These are phyloP conservation scores for Pilophorus perplexus DNA, from an alignment of 2,888 invertebrate species.

Conservation along the genomic window DNA sequence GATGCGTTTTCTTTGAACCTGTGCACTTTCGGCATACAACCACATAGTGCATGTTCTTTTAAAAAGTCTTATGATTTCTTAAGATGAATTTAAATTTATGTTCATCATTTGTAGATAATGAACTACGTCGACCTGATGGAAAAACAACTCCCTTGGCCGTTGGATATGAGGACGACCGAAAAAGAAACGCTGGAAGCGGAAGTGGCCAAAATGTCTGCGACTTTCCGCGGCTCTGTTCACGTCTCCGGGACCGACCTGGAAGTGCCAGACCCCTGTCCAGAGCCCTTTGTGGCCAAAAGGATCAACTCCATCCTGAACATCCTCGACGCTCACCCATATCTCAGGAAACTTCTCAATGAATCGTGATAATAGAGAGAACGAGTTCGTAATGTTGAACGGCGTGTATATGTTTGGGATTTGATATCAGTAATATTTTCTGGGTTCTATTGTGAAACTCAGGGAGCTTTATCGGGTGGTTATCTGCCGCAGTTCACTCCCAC, in stretches of 20 bases:
- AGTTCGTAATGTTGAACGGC: no score
- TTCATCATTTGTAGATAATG: no score
- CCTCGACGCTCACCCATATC: slow-evolving; percentile 28
- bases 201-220: not conserved
- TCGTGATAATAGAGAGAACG: not conserved
- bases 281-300: slow-evolving; percentile 22
- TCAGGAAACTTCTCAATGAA: slow-evolving; percentile 1
- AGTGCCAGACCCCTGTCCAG: slow-evolving; percentile 10
- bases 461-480: no score
- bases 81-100: no score
- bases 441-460: no score
- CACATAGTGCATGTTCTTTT: no score
- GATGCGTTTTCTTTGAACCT: no score
- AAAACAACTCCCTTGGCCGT: not conserved
- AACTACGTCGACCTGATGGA: slow-evolving; percentile 18
- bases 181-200: slow-evolving; percentile 9
- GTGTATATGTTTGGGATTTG: no score
- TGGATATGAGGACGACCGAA: not conserved
- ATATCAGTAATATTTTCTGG: no score
- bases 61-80: no score
- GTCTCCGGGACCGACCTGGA: not conserved
- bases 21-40: no score
- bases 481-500: no score
- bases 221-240: not conserved
- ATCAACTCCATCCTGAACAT: slow-evolving; percentile 29